Evolutionary conservation across 2,888 invertebrate species (phyloP).

Genomic region (Brachypterus glaber): DNA sequence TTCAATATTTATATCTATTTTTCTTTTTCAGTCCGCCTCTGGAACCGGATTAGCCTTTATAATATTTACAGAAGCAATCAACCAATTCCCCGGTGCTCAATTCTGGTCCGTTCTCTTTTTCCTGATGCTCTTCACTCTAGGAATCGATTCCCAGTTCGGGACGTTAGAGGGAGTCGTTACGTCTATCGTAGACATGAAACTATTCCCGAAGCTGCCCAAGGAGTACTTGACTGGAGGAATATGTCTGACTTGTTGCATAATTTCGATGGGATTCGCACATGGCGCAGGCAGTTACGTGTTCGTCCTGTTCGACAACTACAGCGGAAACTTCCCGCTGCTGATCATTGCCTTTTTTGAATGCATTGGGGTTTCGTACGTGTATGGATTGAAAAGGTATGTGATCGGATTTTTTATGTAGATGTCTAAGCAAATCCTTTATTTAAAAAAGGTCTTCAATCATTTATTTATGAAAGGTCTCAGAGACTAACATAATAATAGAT

Average conservation of each 20-base stretch:
- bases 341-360: slow-evolving; percentile 92
- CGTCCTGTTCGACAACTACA: slow-evolving; percentile 87
- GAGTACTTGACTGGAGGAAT: slow-evolving; percentile 76
- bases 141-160: slow-evolving; percentile 94
- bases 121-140: slow-evolving; percentile 91
- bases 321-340: slow-evolving; percentile 83
- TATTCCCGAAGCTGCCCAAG: slow-evolving; percentile 84
- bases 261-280: slow-evolving; percentile 87
- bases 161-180: slow-evolving; percentile 93
- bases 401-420: background rate
- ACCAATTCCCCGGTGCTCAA: slow-evolving; percentile 93
- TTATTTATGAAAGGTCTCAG: no score
- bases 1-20: slow-evolving; percentile 6
- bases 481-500: no score
- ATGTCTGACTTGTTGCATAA: slow-evolving; percentile 69
- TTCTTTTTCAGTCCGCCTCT: slow-evolving; percentile 72
- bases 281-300: slow-evolving; percentile 92
- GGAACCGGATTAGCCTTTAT: slow-evolving; percentile 95
- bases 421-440: no score
- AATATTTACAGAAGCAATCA: slow-evolving; percentile 95
- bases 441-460: no score
- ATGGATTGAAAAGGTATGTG: slow-evolving; percentile 75
- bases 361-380: slow-evolving; percentile 85
- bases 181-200: slow-evolving; percentile 88
- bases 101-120: slow-evolving; percentile 96